Conservation (phyloP, 1,140 invertebrate genomes). For the Apocrypta bakeri region DNA sequence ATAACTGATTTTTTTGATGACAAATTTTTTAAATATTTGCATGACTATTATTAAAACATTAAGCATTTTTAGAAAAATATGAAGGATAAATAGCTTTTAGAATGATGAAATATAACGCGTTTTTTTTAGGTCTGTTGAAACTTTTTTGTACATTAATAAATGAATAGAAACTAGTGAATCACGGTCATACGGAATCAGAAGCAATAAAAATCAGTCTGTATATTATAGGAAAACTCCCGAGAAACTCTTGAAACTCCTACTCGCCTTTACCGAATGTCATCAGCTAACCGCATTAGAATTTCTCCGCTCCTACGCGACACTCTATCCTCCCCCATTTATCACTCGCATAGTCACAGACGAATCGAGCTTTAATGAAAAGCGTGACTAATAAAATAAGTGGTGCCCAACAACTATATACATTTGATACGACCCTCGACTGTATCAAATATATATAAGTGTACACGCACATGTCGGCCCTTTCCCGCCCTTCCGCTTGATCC, state of each 20-base stretch:
- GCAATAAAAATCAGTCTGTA: too few relatives aligned
- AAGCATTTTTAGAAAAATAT: too few relatives aligned
- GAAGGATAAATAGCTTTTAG: too few relatives aligned
- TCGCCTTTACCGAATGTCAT: background rate
- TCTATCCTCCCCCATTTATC: background rate
- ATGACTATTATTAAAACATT: too few relatives aligned
- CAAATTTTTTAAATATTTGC: too few relatives aligned
- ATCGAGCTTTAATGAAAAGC: slow-evolving; percentile 68
- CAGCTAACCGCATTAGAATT: background rate
- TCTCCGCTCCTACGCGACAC: background rate
- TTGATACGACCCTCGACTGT: background rate
- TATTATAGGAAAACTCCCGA: too few relatives aligned
- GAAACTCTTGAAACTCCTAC: background rate
- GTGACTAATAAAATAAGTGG: slow-evolving; percentile 70
- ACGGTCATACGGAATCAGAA: too few relatives aligned
- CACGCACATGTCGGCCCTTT: slow-evolving; percentile 50
- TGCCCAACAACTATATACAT: slow-evolving; percentile 14
- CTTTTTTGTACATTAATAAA: too few relatives aligned
- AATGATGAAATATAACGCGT: too few relatives aligned
- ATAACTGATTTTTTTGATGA: too few relatives aligned
- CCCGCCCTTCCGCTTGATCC: slow-evolving; percentile 55
- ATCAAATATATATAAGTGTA: background rate
- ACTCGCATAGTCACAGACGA: slow-evolving; percentile 45
- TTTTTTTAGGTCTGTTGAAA: too few relatives aligned
- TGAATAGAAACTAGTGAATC: slow-evolving; percentile 25